Evolutionary conservation across 2,888 invertebrate genomes (phyloP).

Genomic region (Globia sparganii): DNA sequence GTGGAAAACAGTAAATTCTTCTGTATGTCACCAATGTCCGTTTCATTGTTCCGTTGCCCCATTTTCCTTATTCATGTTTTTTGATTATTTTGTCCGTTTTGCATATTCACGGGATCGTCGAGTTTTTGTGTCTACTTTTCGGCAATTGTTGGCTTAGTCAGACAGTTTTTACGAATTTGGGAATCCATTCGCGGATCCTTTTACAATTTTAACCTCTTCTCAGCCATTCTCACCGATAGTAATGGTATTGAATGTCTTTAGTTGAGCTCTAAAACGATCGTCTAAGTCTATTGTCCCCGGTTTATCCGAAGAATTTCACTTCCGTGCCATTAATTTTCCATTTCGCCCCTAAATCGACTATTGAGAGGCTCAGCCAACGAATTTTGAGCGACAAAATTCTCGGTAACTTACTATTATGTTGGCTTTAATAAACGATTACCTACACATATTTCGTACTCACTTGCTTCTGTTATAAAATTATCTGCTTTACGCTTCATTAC

Average conservation of each 20-base stretch:
- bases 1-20: conserved; percentile 21
- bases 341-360: conserved; percentile 83
- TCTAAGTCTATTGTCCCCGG: conserved; percentile 80
- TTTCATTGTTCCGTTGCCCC: conserved; percentile 35
- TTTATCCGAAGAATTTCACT: conserved; percentile 84
- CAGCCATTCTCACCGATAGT: conserved; percentile 63
- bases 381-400: conserved; percentile 79
- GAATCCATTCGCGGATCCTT: conserved; percentile 37
- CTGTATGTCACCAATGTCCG: conserved; percentile 25
- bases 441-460: conserved; percentile 68
- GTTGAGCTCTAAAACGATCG: conserved; percentile 74
- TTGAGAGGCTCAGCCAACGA: conserved; percentile 78
- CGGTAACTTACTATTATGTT: conserved; percentile 79
- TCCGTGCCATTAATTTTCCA: conserved; percentile 87
- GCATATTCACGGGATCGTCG: conserved; percentile 36
- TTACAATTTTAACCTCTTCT: conserved; percentile 45
- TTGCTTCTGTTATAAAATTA: conserved; percentile 44
- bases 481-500: conserved; percentile 47
- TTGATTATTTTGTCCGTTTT: conserved; percentile 43
- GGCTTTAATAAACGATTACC: conserved; percentile 71
- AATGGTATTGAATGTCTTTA: conserved; percentile 71
- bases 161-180: conserved; percentile 21
- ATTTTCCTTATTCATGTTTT: conserved; percentile 44
- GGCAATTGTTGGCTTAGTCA: conserved; percentile 27
- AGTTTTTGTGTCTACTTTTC: conserved; percentile 33